phyloP scores from a whole-genome alignment of 2,888 invertebrate species.

The Pherbina coryleti region DNA sequence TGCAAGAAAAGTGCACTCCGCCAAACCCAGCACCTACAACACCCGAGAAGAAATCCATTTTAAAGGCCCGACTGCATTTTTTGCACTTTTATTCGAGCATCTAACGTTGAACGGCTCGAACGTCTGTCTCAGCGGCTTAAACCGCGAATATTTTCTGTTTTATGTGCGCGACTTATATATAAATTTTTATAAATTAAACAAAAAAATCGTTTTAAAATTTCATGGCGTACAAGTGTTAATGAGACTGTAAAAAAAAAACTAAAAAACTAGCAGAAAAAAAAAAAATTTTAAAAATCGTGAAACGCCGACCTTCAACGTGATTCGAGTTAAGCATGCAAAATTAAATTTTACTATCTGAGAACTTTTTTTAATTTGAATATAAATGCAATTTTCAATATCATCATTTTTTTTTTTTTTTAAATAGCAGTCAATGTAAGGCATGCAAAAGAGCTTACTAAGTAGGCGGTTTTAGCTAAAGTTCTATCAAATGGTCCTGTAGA shows the following conservation, averaged over 20 bases:
- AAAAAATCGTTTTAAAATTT: background rate
- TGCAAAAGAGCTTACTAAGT: background rate
- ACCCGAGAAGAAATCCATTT: slow-evolving; percentile 30
- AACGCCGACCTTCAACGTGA: no score
- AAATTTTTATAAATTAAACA: background rate
- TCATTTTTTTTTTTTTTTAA: background rate
- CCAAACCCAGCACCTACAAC: background rate
- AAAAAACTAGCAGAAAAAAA: background rate
- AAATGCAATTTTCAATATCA: background rate
- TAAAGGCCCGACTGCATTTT: slow-evolving; percentile 50
- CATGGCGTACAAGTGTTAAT: background rate
- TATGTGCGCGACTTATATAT: no score
- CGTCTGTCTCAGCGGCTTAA: slow-evolving; percentile 10
- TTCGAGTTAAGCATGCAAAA: no score
- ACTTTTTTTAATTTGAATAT: background rate
- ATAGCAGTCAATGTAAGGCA: no score
- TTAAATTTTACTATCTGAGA: no score
- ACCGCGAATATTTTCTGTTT: background rate
- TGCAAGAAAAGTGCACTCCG: background rate
- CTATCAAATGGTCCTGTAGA: background rate
- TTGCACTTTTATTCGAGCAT: slow-evolving; percentile 50
- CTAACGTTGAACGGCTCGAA: slow-evolving; percentile 45
- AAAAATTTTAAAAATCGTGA: no score
- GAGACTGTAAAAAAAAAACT: background rate
- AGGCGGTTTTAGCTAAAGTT: background rate